Evolutionary conservation across 2,797 vertebrate species (phyloP).

Genomic region (Labroides dimidiatus): DNA sequence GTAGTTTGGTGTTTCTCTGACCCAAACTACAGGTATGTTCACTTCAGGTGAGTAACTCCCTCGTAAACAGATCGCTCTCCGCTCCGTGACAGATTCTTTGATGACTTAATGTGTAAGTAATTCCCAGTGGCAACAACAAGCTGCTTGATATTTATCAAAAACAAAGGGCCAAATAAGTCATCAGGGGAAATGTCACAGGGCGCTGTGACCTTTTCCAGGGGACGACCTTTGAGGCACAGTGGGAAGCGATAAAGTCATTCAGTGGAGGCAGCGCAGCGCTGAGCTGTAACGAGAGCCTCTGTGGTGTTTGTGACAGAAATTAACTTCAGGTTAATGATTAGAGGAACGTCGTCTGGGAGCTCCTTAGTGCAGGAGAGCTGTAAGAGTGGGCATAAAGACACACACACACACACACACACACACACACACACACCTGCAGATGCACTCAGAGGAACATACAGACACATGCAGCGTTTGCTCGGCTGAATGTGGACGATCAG

Average conservation of each 20-base stretch:
- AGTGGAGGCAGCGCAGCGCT: conserved; percentile 26
- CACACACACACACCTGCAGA: neutral
- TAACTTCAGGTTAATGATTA: conserved; percentile 68
- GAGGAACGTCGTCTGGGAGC: conserved; percentile 26
- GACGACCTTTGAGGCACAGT: conserved; percentile 72
- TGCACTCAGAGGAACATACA: neutral
- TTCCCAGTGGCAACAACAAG: conserved; percentile 43
- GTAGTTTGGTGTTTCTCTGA: neutral
- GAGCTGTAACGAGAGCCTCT: conserved; percentile 58
- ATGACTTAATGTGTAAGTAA: conserved; percentile 49
- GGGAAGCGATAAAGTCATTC: conserved; percentile 55
- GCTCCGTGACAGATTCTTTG: conserved; percentile 29
- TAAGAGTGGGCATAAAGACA: conserved; percentile 20
- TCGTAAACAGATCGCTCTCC: conserved; percentile 36
- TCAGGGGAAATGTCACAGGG: conserved; percentile 75
- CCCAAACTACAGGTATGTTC: neutral
- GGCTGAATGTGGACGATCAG: conserved; percentile 19
- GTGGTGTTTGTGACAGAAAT: conserved; percentile 63
- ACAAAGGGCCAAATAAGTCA: conserved; percentile 70
- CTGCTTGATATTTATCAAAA: conserved; percentile 71
- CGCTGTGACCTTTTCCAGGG: conserved; percentile 71
- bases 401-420: conserved; percentile 3
- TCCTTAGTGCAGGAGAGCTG: conserved; percentile 11
- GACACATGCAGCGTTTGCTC: neutral
- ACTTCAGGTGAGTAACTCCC: conserved; percentile 24